Evolutionary conservation across 2,113 vertebrate genomes (phyloP).

Genomic region (Tetrao urogallus): DNA sequence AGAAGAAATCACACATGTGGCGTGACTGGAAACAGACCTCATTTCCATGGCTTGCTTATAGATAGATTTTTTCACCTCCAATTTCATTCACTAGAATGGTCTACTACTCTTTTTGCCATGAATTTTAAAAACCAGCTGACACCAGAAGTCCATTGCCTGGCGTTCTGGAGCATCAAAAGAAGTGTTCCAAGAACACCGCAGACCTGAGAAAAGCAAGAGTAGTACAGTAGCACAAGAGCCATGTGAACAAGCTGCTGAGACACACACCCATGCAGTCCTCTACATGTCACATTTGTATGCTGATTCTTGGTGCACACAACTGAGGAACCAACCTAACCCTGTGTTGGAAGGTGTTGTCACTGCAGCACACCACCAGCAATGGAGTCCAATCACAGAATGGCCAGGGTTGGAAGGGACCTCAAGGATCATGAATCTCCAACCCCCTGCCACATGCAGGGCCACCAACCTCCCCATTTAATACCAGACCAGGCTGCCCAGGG

Average conservation of each 20-base stretch:
- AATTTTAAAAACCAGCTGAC: not conserved
- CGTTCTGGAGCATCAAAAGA: not conserved
- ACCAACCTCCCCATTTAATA: too few species aligned
- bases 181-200: not conserved
- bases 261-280: not conserved
- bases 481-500: too few species aligned
- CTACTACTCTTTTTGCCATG: not conserved
- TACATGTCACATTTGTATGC: rapidly evolving
- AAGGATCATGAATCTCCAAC: too few species aligned
- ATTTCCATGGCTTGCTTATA: not conserved
- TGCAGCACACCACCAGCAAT: not conserved
- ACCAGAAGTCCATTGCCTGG: not conserved
- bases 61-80: rapidly evolving
- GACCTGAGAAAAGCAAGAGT: not conserved
- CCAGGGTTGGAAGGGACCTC: too few species aligned
- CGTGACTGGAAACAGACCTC: rapidly evolving
- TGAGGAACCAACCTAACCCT: not conserved
- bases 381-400: too few species aligned
- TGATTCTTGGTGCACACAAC: not conserved
- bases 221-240: not conserved
- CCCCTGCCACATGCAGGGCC: too few species aligned
- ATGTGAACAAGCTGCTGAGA: not conserved
- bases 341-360: not conserved
- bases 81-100: not conserved
- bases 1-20: rapidly evolving